A percentile compares a stretch with the other conserved stretches of the same genome.
These are phyloP conservation scores for Anolis carolinensis DNA, from an alignment of 2,113 vertebrate species.

Conservation along the genomic window DNA sequence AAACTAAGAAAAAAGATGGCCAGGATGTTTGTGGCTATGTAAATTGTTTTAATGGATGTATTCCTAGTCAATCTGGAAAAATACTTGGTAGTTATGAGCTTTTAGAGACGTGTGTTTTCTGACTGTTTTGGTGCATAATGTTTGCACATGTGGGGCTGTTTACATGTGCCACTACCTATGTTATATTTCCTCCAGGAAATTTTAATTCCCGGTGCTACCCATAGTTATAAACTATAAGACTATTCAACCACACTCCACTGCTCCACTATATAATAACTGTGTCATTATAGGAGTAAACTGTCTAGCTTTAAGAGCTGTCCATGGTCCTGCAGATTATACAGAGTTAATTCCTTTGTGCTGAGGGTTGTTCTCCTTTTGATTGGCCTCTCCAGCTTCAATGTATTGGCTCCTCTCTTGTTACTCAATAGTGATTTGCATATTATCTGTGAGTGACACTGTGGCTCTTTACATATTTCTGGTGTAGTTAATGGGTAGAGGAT, in stretches of 20 bases:
- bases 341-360: not conserved
- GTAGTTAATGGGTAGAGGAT: not conserved
- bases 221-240: not conserved
- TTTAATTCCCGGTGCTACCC: not conserved
- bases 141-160: not conserved
- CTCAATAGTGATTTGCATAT: not conserved
- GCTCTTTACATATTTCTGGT: not conserved
- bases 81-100: too few relatives aligned
- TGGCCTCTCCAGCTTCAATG: not conserved
- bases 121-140: too few relatives aligned
- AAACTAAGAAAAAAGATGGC: not conserved
- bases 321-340: not conserved
- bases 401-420: not conserved
- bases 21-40: too few relatives aligned
- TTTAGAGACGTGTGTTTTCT: too few relatives aligned
- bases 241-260: not conserved
- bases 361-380: not conserved
- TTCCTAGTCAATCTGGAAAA: not conserved
- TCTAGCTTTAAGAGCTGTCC: slow-evolving; percentile 6
- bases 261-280: not conserved
- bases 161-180: not conserved
- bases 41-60: not conserved
- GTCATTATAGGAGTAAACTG: not conserved
- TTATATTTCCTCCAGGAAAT: not conserved
- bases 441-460: too few relatives aligned